Conservation (phyloP, 2,113 vertebrate genomes). For the Pica pica region DNA sequence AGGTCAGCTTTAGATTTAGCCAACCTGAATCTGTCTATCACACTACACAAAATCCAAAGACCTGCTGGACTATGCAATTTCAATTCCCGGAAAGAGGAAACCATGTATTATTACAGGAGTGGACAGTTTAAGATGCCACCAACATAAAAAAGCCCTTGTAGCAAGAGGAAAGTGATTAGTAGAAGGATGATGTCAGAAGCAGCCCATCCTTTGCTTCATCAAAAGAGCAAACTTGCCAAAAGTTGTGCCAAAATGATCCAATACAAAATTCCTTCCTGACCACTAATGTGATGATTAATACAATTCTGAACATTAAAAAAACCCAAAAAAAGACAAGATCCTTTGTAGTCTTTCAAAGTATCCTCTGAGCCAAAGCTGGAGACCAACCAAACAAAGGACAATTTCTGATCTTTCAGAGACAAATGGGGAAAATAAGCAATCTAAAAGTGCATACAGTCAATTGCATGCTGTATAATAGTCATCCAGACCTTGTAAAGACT, state of each 20-base stretch:
- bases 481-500: not conserved
- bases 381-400: slow-evolving; percentile 17
- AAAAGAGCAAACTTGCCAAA: not conserved
- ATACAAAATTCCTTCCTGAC: slow-evolving; percentile 17
- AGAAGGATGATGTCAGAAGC: slow-evolving; percentile 12
- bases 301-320: not conserved
- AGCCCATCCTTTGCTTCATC: not conserved
- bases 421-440: slow-evolving; percentile 8
- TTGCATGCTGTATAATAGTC: not conserved
- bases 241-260: not conserved
- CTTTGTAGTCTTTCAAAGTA: not conserved
- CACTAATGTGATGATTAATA: slow-evolving; percentile 1
- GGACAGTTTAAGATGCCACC: not conserved
- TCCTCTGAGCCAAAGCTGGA: not conserved
- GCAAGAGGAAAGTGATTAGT: not conserved
- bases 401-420: not conserved
- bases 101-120: not conserved
- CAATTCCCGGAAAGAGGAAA: not conserved
- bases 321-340: not conserved
- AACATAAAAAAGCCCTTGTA: not conserved
- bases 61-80: not conserved
- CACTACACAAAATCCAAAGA: not conserved
- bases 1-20: not conserved
- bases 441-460: not conserved
- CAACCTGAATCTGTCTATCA: not conserved